These are phyloP conservation scores for Andrena minutula DNA, from an alignment of 2,888 invertebrate genomes.

Conservation along the genomic window DNA sequence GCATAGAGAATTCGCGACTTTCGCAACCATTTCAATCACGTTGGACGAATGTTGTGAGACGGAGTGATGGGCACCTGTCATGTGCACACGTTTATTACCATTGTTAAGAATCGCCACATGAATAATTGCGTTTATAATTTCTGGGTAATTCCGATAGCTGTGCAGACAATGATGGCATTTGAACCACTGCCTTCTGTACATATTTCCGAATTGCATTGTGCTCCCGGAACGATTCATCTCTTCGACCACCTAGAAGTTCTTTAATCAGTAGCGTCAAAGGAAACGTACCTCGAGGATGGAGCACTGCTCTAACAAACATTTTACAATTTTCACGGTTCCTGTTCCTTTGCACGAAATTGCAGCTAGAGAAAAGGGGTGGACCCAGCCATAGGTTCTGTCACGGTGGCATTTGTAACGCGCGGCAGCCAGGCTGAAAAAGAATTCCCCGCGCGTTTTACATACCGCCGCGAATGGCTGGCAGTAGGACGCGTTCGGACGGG, in stretches of 20 bases:
- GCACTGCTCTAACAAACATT: background rate
- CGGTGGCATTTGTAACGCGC: background rate
- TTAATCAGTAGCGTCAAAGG: no score
- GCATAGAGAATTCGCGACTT: no score
- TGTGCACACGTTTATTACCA: no score
- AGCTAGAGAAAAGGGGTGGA: background rate
- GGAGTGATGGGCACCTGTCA: background rate
- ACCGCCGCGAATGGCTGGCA: slow-evolving; percentile 40
- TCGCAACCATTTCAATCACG: background rate
- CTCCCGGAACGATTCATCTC: no score
- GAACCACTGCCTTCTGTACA: no score
- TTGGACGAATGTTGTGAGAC: background rate
- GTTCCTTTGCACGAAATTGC: background rate
- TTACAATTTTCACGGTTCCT: background rate
- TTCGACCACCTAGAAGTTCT: no score
- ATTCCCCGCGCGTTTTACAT: slow-evolving; percentile 59
- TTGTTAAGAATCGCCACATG: no score
- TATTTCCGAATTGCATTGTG: no score
- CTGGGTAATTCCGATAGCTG: no score
- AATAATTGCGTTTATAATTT: no score
- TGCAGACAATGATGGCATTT: no score
- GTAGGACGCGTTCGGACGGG: background rate
- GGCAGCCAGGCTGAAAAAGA: slow-evolving; percentile 23
- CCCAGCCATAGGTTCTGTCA: background rate
- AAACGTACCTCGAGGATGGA: no score